These are phyloP conservation scores for Maconellicoccus hirsutus DNA, from an alignment of 1,140 invertebrate species.

Conservation along the genomic window DNA sequence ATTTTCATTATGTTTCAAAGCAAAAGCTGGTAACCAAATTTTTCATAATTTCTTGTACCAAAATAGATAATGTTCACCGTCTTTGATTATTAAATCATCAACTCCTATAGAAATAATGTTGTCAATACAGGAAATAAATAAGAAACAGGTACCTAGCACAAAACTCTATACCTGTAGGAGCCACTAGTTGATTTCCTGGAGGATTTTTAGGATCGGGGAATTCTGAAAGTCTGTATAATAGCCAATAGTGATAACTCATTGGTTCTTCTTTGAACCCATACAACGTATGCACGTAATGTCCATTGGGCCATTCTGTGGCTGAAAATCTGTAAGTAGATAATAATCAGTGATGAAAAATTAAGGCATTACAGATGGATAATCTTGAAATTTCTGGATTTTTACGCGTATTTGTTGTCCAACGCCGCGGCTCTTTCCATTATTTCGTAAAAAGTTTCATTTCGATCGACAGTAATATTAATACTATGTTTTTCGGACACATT, in stretches of 20 bases:
- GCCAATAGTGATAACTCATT: conserved; percentile 77
- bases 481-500: conserved; percentile 65
- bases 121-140: neutral
- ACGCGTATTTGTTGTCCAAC: conserved; percentile 39
- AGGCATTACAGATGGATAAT: neutral
- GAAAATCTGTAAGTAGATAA: conserved; percentile 43
- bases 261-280: conserved; percentile 75
- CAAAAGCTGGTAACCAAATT: conserved; percentile 9
- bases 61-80: conserved; percentile 74
- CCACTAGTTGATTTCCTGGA: conserved; percentile 69
- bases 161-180: conserved; percentile 54
- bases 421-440: conserved; percentile 74
- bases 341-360: neutral
- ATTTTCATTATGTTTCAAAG: neutral
- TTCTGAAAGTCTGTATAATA: conserved; percentile 63
- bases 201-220: conserved; percentile 61
- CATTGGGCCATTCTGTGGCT: conserved; percentile 77
- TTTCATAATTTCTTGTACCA: conserved; percentile 82
- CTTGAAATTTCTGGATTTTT: conserved; percentile 23
- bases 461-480: conserved; percentile 50
- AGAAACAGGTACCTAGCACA: neutral
- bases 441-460: conserved; percentile 68
- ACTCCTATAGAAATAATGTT: conserved; percentile 50
- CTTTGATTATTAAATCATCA: conserved; percentile 66
- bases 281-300: conserved; percentile 77